Evolutionary conservation across 2,797 vertebrate species (phyloP).

Genomic region (Parotocinclus haroldoi): DNA sequence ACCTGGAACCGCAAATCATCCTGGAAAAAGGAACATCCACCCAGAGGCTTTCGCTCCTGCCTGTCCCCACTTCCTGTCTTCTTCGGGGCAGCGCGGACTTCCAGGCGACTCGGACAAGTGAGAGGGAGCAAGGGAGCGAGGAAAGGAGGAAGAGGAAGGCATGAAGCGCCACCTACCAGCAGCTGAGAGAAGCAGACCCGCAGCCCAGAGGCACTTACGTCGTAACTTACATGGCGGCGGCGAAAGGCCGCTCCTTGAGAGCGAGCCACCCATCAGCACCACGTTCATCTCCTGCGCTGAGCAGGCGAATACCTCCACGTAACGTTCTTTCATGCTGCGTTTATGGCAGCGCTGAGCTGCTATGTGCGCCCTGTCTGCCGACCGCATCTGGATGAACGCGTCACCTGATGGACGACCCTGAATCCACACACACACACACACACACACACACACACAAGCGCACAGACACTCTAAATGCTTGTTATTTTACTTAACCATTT

Average conservation of each 20-base stretch:
- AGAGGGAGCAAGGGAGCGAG: conserved; percentile 39
- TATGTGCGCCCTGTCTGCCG: conserved; percentile 82
- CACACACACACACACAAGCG: no score
- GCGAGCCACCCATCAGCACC: conserved; percentile 95
- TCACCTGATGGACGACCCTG: conserved; percentile 93
- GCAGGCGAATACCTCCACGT: conserved; percentile 97
- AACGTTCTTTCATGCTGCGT: conserved; percentile 89
- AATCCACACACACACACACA: conserved; percentile 15
- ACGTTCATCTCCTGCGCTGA: conserved; percentile 96
- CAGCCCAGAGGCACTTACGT: conserved; percentile 89
- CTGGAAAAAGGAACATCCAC: conserved; percentile 38
- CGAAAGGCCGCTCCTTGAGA: conserved; percentile 96
- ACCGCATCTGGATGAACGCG: conserved; percentile 96
- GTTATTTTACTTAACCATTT: no score
- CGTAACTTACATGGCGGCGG: conserved; percentile 99
- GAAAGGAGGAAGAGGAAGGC: conserved; percentile 38
- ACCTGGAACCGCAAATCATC: conserved; percentile 13
- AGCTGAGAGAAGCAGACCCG: conserved; percentile 64
- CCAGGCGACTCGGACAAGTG: conserved; percentile 30
- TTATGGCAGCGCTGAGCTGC: conserved; percentile 93
- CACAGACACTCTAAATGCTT: no score
- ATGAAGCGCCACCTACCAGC: conserved; percentile 52
- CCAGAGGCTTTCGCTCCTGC: conserved; percentile 36
- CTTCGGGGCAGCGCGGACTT: conserved; percentile 10
- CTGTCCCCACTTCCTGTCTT: conserved; percentile 22